Base-by-base conservation (phyloP, 2,888 invertebrate species). In the Psylliodes chrysocephalus region DNA sequence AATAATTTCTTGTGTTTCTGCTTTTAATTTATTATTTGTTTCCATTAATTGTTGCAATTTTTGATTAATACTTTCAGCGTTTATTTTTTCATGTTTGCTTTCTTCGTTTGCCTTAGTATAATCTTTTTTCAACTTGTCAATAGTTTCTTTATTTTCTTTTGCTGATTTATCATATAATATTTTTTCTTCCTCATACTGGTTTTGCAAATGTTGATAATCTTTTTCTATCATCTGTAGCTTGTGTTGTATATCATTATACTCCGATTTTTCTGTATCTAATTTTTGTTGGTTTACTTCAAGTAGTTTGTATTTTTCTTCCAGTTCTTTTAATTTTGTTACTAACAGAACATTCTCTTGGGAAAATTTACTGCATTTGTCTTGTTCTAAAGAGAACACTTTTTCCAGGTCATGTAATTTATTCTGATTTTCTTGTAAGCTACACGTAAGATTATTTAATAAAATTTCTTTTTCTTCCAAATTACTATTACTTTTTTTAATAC, bases 141-240 rank as follows among this genome's bases (percentile, higher is more conserved):
- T 19, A 30, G 67, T 66, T 8, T 57, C 40, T 33, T 57, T 54
- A 25, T 63, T 57, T 54, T 56, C 56, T 33, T 69, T 53, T 12
- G 42, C 44, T 1, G 33, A 40, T 35, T 68, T 67, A 22, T 56
- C 64, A 18, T 69, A 72, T 17, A 33, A 57, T 12, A 53, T 61
- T 33, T 71, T 64, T 63, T 75, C 72, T 1, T 62, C 12, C 56
- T 75, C 73, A 38, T 75, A 68, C 5, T 64, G 63, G 30, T 71
- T 54, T 35, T 64, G 19, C n/a, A 74, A 42, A 19, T 59, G 66
- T 40, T 63, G 40, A n/a, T 67, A 69, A 52, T 75, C 73, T 25
- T 72, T 68, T 66, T 76, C 72, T 14, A 71, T 12, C 38, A 69
- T 66, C 33, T 71, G 66, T 10, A 74, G 52, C 63, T 75, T 75